phyloP scores from a whole-genome alignment of 2,113 vertebrate genomes.

The Eretmochelys imbricata region DNA sequence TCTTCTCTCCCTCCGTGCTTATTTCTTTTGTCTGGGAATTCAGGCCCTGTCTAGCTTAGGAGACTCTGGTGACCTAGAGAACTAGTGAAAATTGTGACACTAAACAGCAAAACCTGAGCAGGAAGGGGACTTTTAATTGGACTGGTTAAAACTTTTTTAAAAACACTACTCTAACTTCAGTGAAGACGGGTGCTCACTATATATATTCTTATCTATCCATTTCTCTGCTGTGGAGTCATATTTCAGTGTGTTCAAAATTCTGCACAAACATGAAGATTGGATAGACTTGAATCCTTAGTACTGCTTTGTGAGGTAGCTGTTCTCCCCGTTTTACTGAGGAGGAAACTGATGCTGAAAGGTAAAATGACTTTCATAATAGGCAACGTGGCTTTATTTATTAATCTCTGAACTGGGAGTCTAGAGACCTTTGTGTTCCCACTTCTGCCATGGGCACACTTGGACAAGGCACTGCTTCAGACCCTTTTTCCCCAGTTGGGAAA shows the following conservation, averaged over 20 bases:
- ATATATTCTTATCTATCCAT: too few relatives aligned
- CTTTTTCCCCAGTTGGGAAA: background rate
- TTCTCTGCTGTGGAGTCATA: too few relatives aligned
- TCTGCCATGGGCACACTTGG: background rate
- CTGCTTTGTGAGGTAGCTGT: background rate
- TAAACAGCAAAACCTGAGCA: background rate
- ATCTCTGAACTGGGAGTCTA: background rate
- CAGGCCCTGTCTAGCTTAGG: too few relatives aligned
- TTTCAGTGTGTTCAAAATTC: too few relatives aligned
- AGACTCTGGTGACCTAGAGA: background rate
- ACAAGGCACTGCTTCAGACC: background rate
- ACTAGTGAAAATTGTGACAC: too few relatives aligned
- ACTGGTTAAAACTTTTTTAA: too few relatives aligned
- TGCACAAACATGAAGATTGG: too few relatives aligned
- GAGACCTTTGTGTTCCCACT: background rate
- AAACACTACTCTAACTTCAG: too few relatives aligned
- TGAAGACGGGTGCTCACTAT: too few relatives aligned
- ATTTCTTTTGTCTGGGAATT: too few relatives aligned
- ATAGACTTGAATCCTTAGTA: background rate
- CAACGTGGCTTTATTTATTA: background rate
- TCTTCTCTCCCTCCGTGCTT: rapidly evolving
- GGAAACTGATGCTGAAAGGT: too few relatives aligned
- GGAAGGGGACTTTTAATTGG: background rate
- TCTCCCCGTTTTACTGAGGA: background rate
- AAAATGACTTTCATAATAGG: too few relatives aligned